Base-by-base conservation (phyloP, 2,797 vertebrate species). In the Myiotriccus ornatus region DNA sequence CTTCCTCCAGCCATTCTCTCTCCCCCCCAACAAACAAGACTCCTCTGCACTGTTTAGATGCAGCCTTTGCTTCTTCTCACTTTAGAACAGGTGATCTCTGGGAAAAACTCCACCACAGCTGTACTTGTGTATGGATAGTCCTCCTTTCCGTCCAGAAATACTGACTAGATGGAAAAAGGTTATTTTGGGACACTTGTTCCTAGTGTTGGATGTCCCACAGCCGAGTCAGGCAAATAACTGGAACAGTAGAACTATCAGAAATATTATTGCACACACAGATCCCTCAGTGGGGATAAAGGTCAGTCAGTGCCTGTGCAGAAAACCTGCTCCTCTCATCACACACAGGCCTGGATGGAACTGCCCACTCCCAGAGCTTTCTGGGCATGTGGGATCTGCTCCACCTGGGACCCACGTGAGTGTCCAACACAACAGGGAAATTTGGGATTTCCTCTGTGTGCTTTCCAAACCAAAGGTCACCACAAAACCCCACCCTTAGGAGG, bases 401-500 rank as follows among this genome's bases (percentile, higher is more conserved):
- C 10, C 17, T 57, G 63, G n/a, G 50, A 32, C 11, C n/a, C 47
- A 41, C 55, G 22, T 0, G 4, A 16, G 20, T 34, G 32, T 39
- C 34, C 68, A 70, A 41, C 39, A 9, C 28, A 22, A 18, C 28
- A 60, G 44, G 28, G 44, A 50, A 68, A 28, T 4, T 17, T 4
- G 68, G 41, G 25, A 39, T 23, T 37, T 77, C 57, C 41, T 46
- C n/a, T 3, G 25, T 4, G 5, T 19, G 39, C 30, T 80, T 35
- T 77, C 37, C 39, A 71, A 64, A 65, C 21, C 24, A 23, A 50
- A 68, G 14, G 18, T 52, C 47, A 60, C 28, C 57, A 84, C 56
- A 47, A 46, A 82, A 20, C 10, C 10, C 12, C 3, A 2, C 12
- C 19, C 8, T 20, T 22, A 23, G 0, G 0, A 71, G 46, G 69